phyloP scores from a whole-genome alignment of 2,888 invertebrate species.

The Prosopocoilus inquinatus region DNA sequence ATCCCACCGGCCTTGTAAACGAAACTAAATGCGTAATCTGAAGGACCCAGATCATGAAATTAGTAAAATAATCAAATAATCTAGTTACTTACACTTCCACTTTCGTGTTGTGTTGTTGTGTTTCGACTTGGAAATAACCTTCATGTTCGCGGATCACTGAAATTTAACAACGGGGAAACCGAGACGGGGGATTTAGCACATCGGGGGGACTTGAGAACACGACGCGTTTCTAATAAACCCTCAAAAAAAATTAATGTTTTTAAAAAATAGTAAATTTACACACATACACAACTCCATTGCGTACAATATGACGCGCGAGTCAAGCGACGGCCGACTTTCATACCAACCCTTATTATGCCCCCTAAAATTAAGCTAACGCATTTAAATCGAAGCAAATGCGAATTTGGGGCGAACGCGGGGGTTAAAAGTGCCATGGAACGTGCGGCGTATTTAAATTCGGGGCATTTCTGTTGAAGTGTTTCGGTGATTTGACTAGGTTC shows the following conservation, averaged over 20 bases:
- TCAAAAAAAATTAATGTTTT: slow-evolving; percentile 13
- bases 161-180: too few species aligned
- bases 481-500: slow-evolving; percentile 34
- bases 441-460: slow-evolving; percentile 19
- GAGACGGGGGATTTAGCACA: too few species aligned
- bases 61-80: too few species aligned
- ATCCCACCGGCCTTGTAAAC: too few species aligned
- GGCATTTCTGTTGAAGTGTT: slow-evolving; percentile 27
- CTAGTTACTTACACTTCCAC: slow-evolving; percentile 30
- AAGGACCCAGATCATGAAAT: too few species aligned
- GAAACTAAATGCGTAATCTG: too few species aligned
- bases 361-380: slow-evolving; percentile 10
- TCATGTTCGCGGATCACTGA: slow-evolving; percentile 21
- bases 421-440: slow-evolving; percentile 11
- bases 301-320: slow-evolving; percentile 63
- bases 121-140: slow-evolving; percentile 36
- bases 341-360: slow-evolving; percentile 3
- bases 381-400: slow-evolving; percentile 13
- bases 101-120: slow-evolving; percentile 31
- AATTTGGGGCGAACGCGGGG: background rate
- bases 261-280: slow-evolving; percentile 25
- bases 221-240: background rate
- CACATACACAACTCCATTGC: slow-evolving; percentile 61
- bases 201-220: background rate
- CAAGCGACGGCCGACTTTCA: slow-evolving; percentile 40